Base-by-base conservation (phyloP, 2,797 vertebrate species). In the Chiroxiphia lanceolata region DNA sequence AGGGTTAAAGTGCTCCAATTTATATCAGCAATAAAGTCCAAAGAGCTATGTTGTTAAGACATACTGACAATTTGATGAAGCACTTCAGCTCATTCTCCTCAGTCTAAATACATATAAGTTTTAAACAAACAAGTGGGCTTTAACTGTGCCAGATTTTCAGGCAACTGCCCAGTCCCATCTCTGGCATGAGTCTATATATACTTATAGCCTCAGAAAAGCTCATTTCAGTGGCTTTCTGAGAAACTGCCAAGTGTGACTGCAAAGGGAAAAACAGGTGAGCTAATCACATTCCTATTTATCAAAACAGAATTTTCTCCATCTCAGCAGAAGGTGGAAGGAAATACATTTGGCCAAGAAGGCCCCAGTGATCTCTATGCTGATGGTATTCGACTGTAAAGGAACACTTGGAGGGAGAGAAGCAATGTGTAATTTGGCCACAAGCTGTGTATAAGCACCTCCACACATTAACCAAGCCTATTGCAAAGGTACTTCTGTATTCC, bases 211-310 rank as follows among this genome's bases (percentile, higher is more conserved):
- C 51, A 69, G 34, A n/a, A 93, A 90, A 38, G 17, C 63, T 96
- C 81, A 72, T 92, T 96, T 93, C 93, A 96, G 63, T 95, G 91
- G 91, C 82, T 87, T 92, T 80, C 80, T 93, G 95, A 74, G 56
- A 95, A 45, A 85, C 50, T 84, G 83, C 88, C 94, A 79, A 95
- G 60, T 72, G 85, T 78, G 60, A 95, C 91, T 91, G 89, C 69
- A 95, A 95, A 94, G 81, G 56, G 74, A 53, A 90, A 97, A 92
- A 95, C 1, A 96, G 83, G 85, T 88, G 84, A 97, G 92, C 92
- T 96, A 96, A 95, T 97, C 95, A 96, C 95, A 96, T 95, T 95
- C 92, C 95, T 93, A 31, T 86, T 92, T 83, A 85, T 76, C 92
- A 96, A 97, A 97, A 95, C 78, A 94, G 63, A 92, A 92, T 95